Base-by-base conservation (phyloP, 2,888 invertebrate species). In the Mesorhabditis spiculigera region DNA sequence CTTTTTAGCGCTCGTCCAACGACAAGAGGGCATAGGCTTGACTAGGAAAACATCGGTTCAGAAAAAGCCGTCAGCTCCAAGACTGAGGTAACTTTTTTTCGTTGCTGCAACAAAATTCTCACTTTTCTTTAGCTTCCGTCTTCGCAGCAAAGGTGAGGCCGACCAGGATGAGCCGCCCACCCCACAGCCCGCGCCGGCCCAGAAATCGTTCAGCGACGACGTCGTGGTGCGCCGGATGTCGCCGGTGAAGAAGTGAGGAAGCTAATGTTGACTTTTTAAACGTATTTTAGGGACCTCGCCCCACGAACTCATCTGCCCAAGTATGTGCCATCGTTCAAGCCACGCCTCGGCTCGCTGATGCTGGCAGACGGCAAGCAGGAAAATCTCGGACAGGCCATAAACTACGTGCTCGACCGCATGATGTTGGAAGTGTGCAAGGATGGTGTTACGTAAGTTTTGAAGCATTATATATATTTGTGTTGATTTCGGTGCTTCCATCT, bases 351-450 rank as follows among this genome's bases (percentile, higher is more conserved):
- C 58, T 50, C 58, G 8, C 8, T 50, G 58, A 10, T 50, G 58
- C n/a, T 45, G 41, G 10, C 44, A 43, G 10, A 65, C 50, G 63
- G 63, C 45, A 61, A 63, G 5, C 43, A 61, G n/a, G 72, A 72
- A 61, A 70, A 72, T n/a, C 45, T 72, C 4, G 72, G 72, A 4
- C 45, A 67, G n/a, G 58, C 45, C 1, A 69, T 78, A 45, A 73
- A 50, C 28, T 63, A 58, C 5, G 71, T 71, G 10, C 41, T 73
- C 65, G 73, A 76, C 16, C n/a, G 8, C 10, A 10, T 77, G 13
- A 65, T 77, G 28, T 65, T 71, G 16, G 63, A 68, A 65, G 75
- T 78, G 5, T 78, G 78, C 45, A 41, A 67, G 3, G 78, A 78
- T 64, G 78, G 78, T 4, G 71, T 78, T n/a, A 16, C 28, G 16